Conservation (phyloP, 2,888 invertebrate genomes). For the Drosophila neotestacea region DNA sequence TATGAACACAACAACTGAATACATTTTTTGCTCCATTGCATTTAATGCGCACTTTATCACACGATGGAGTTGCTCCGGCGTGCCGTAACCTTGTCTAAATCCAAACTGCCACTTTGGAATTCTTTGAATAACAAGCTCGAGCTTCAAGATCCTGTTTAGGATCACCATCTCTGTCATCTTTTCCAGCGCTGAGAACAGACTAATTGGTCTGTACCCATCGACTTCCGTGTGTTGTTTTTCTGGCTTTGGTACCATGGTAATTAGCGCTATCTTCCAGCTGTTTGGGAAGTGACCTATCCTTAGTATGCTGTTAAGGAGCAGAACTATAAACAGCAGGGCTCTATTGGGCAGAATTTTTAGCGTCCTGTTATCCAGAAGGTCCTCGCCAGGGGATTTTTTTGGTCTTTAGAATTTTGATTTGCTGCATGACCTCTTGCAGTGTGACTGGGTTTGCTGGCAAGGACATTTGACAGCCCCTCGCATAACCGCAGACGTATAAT, state of each 20-base stretch:
- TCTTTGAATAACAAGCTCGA: background rate
- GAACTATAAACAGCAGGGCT: constrained; percentile 20
- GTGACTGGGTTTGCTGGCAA: constrained; percentile 21
- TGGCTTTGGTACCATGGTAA: constrained; percentile 22
- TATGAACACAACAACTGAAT: constrained; percentile 1
- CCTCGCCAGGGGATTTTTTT: constrained; percentile 16
- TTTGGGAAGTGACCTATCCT: constrained; percentile 21
- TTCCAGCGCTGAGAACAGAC: constrained; percentile 5
- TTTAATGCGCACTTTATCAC: constrained; percentile 11
- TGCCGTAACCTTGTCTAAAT: constrained; percentile 13
- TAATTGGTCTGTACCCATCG: constrained; percentile 9
- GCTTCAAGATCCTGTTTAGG: background rate
- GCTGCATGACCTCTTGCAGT: constrained; percentile 7
- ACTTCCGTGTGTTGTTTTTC: constrained; percentile 9
- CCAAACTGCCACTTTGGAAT: constrained; percentile 18
- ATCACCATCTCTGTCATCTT: background rate
- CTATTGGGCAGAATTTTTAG: constrained; percentile 16
- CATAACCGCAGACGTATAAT: background rate
- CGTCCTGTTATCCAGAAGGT: constrained; percentile 21
- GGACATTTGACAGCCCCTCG: constrained; percentile 11
- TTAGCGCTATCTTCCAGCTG: constrained; percentile 14
- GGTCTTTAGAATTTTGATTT: constrained; percentile 4
- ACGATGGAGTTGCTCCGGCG: constrained; percentile 14
- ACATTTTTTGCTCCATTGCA: constrained; percentile 9
- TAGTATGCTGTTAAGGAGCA: constrained; percentile 18